phyloP scores from a whole-genome alignment of 2,888 invertebrate genomes.

The Polydrusus pterygomalis region DNA sequence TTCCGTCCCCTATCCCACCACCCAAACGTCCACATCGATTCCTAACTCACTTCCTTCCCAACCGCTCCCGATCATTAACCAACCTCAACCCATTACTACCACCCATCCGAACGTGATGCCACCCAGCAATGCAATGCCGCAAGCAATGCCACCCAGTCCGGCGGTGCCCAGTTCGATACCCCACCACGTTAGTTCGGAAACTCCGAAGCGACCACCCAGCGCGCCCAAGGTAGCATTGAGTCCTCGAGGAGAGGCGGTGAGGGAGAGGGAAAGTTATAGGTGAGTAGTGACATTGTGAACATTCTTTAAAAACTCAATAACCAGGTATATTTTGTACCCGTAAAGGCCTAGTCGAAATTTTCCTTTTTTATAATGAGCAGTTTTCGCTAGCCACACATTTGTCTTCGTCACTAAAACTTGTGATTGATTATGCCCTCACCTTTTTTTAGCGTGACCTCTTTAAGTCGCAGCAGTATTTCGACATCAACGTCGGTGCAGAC shows the following conservation, averaged over 20 bases:
- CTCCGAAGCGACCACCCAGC: constrained; percentile 36
- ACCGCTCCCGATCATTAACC: constrained; percentile 40
- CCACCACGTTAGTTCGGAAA: constrained; percentile 32
- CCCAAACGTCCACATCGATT: constrained; percentile 49
- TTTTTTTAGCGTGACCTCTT: constrained; percentile 81
- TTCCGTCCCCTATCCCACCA: constrained; percentile 53
- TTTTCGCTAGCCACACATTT: too few species aligned
- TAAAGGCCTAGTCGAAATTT: too few species aligned
- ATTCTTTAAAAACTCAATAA: too few species aligned
- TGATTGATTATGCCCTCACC: too few species aligned
- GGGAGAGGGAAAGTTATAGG: constrained; percentile 92
- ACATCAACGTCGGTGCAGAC: constrained; percentile 66
- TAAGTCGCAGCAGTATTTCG: constrained; percentile 80
- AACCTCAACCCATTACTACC: constrained; percentile 35
- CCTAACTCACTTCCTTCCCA: constrained; percentile 47
- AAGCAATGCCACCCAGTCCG: constrained; percentile 11
- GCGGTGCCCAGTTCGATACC: constrained; percentile 22
- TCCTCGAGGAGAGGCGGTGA: constrained; percentile 60
- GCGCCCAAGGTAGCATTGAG: constrained; percentile 48
- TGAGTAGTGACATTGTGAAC: too few species aligned
- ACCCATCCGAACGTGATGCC: constrained; percentile 37
- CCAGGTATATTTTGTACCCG: too few species aligned
- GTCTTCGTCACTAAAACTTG: too few species aligned
- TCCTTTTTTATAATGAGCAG: too few species aligned
- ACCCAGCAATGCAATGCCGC: constrained; percentile 7